phyloP scores from a whole-genome alignment of 2,797 vertebrate genomes.

The Falco concolor region DNA sequence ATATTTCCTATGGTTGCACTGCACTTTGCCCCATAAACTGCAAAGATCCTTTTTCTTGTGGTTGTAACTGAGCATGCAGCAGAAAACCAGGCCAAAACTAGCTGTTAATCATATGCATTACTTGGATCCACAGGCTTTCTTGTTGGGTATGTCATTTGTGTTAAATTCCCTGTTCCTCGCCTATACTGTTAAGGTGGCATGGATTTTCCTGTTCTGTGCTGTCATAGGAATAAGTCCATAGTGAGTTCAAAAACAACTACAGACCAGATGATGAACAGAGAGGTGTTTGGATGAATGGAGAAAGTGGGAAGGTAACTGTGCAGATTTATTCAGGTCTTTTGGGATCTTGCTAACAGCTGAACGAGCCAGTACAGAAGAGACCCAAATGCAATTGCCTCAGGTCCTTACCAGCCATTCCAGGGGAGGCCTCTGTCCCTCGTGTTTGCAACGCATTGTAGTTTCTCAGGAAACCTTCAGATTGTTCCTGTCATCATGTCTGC shows the following conservation, averaged over 20 bases:
- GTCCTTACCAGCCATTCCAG: not conserved
- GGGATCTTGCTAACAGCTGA: not conserved
- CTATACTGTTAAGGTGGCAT: not conserved
- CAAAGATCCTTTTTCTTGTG: not conserved
- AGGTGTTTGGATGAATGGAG: not conserved
- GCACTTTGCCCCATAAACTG: not conserved
- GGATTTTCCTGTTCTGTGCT: not conserved
- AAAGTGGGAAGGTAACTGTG: not conserved
- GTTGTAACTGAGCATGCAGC: not conserved
- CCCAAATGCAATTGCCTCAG: not conserved
- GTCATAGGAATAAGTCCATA: not conserved
- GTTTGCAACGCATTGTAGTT: not conserved
- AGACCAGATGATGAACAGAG: not conserved
- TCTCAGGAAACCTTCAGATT: not conserved
- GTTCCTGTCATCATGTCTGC: not conserved
- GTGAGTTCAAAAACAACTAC: not conserved
- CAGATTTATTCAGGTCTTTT: not conserved
- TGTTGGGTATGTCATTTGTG: not conserved
- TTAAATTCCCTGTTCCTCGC: not conserved
- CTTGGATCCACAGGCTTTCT: not conserved
- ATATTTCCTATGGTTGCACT: not conserved
- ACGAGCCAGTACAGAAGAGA: not conserved
- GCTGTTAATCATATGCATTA: not conserved
- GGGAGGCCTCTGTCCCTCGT: not conserved
- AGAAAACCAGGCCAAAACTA: not conserved